A percentile compares a stretch with the other conserved stretches of the same genome.
Evolutionary conservation across 2,113 vertebrate species (phyloP).

Genomic region (Pelusios castaneus): DNA sequence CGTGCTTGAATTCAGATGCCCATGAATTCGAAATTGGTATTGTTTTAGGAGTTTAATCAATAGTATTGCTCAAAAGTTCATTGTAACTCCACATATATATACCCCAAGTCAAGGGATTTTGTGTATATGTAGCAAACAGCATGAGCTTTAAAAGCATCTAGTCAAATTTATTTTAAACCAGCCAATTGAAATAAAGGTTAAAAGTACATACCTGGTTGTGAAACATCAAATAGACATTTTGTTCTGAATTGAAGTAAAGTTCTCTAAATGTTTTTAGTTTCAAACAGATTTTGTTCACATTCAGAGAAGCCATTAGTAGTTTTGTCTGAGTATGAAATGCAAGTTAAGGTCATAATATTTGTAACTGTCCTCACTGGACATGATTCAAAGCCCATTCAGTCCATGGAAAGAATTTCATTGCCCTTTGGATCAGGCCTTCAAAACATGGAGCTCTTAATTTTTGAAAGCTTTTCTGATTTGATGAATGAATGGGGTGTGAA

Average conservation of each 20-base stretch:
- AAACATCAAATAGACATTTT: not conserved
- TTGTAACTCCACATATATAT: not conserved
- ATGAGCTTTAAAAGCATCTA: not conserved
- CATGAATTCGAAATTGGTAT: conserved; percentile 42
- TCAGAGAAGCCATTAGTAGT: too few species aligned
- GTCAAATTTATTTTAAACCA: not conserved
- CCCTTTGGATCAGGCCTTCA: not conserved
- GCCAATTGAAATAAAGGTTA: not conserved
- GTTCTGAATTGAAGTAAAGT: too few species aligned
- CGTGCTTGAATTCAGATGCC: not conserved
- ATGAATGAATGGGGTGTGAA: not conserved
- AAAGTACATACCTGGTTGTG: not conserved
- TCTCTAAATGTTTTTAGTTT: too few species aligned
- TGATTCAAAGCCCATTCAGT: too few species aligned
- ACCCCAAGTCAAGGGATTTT: not conserved
- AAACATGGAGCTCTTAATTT: not conserved
- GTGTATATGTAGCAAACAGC: not conserved
- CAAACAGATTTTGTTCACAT: too few species aligned
- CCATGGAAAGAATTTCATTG: not conserved
- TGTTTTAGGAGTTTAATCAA: conserved; percentile 37
- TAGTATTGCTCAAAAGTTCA: conserved; percentile 14
- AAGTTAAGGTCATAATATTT: too few species aligned
- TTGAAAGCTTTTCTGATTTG: not conserved
- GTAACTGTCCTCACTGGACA: too few species aligned
- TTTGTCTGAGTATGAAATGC: too few species aligned